A percentile compares a stretch with the other conserved stretches of the same genome.
These are phyloP conservation scores for Caranx melampygus DNA, from an alignment of 2,113 vertebrate species.

Conservation along the genomic window DNA sequence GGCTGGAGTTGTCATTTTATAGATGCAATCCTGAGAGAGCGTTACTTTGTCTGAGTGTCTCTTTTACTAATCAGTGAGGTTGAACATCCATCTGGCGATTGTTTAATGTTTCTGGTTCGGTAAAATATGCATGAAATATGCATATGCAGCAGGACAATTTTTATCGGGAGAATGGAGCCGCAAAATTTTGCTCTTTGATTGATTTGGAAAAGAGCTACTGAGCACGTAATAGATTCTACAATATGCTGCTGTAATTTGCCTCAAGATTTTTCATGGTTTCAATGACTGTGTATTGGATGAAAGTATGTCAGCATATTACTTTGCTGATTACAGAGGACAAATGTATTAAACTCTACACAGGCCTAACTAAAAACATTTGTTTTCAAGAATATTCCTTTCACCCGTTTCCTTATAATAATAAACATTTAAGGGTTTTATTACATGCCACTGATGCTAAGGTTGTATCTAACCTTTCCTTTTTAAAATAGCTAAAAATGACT, in stretches of 20 bases:
- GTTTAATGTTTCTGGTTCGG: conserved; percentile 56
- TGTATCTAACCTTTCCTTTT: too few species aligned
- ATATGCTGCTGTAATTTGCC: conserved; percentile 2
- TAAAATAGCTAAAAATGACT: too few species aligned
- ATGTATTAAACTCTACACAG: background rate
- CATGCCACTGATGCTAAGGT: conserved; percentile 14
- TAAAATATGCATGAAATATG: conserved; percentile 61
- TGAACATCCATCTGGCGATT: conserved; percentile 58
- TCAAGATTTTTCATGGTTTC: conserved; percentile 11
- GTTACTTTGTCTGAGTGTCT: conserved; percentile 67
- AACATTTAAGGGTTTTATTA: conserved; percentile 22
- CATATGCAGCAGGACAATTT: conserved; percentile 19
- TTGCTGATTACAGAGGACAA: conserved; percentile 14
- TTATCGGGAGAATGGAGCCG: conserved; percentile 12
- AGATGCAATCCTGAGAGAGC: conserved; percentile 54
- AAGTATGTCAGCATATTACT: conserved; percentile 14
- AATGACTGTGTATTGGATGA: background rate
- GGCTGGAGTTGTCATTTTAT: conserved; percentile 71
- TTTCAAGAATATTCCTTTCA: conserved; percentile 12
- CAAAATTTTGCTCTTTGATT: background rate
- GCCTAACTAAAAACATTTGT: conserved; percentile 24
- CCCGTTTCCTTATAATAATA: conserved; percentile 10
- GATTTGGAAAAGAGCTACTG: background rate
- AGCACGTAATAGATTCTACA: background rate
- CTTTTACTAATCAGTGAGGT: conserved; percentile 62